A percentile compares a stretch with the other conserved stretches of the same genome.
phyloP scores from a whole-genome alignment of 2,888 invertebrate species.

The Tetropium fuscum region DNA sequence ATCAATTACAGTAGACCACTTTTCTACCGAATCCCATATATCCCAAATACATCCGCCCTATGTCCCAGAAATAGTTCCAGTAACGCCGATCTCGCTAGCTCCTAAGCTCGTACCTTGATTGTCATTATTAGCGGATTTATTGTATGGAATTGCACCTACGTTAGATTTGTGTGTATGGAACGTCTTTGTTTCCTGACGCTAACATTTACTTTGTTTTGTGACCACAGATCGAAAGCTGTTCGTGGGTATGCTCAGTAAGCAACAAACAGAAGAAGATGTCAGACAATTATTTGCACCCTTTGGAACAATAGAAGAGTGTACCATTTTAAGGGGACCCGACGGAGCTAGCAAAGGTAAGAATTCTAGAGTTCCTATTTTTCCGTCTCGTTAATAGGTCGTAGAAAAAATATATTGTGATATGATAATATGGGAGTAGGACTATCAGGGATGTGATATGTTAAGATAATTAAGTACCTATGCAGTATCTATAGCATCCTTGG shows the following conservation, averaged over 20 bases:
- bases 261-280: conserved; percentile 99
- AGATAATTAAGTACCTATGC: no score
- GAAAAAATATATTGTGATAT: no score
- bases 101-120: conserved; percentile 63
- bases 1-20: conserved; percentile 57
- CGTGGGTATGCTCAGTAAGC: conserved; percentile 99
- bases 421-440: no score
- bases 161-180: conserved; percentile 48
- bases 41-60: conserved; percentile 20
- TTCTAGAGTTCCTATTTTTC: no score
- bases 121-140: conserved; percentile 59
- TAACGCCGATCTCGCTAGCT: conserved; percentile 56
- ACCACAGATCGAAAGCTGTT: conserved; percentile 98
- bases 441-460: no score
- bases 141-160: conserved; percentile 54
- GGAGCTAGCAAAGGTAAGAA: conserved; percentile 97
- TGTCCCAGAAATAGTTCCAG: conserved; percentile 40
- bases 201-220: conserved; percentile 55
- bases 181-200: neutral
- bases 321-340: conserved; percentile 97
- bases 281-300: conserved; percentile 95
- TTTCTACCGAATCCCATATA: conserved; percentile 32
- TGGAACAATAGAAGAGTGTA: conserved; percentile 99
- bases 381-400: no score
- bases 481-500: no score